Evolutionary conservation across 2,113 vertebrate genomes (phyloP), one percentile per base, ranked within the genome.

Genomic region (Aspidoscelis tigris): DNA sequence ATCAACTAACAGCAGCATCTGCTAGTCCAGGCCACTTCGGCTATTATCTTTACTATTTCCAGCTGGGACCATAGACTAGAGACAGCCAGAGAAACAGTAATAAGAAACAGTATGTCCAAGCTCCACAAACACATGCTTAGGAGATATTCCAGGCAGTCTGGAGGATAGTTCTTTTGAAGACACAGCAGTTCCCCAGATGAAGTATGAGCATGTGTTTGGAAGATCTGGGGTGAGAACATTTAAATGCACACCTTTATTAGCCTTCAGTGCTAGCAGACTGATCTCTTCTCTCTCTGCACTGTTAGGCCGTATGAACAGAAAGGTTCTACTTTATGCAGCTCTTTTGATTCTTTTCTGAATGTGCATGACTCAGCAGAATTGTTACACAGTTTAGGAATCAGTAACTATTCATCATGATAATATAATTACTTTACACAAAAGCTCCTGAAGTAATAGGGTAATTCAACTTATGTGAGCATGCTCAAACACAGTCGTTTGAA

Each of bases 1-100:
- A 90, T 91, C 89, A 91, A 79, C 84, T 82, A 41, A 47, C 80
- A 68, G 77, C 85, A 84, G 89, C 93, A 92, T 91, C 93, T 95
- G 94, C 89, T 87, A 85, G 89, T 77, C 22, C 81, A 87, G 81
- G 87, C 83, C 71, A 90, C 85, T 86, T 44, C 81, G 3, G 55
- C 85, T 83, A 71, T 83, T 66, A 83, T 70, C 87, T 72, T 44
- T 79, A 11, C 65, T 0, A 3, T 41, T 33, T 79, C 90, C 5
- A 53, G 88, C 86, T 81, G 86, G 86, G 77, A 21, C 83, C 4
- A 1, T 5, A 16, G 22, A 4, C 6, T n/a, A 85, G 47, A 47
- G 1, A 47, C 72, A 80, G 81, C 78, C 6, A 0, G 81, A 81
- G 85, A 81, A 81, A 68, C n/a, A 0, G 9, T 92, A 33, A 87